A percentile compares a stretch with the other conserved stretches of the same genome.
phyloP scores from a whole-genome alignment of 2,888 invertebrate genomes.

The Seladonia tumulorum region DNA sequence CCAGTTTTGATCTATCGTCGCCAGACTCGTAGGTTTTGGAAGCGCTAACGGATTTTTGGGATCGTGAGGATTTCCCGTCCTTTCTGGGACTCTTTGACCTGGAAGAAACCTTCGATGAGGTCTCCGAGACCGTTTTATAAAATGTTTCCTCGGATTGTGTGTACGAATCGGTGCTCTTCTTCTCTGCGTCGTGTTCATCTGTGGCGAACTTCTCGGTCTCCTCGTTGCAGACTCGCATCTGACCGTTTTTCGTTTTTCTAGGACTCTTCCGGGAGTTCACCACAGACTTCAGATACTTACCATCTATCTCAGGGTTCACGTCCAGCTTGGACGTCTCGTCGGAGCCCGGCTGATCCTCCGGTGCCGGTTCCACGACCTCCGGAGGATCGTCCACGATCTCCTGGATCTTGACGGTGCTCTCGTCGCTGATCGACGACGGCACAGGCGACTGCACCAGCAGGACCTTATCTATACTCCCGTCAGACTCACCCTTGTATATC shows the following conservation, averaged over 20 bases:
- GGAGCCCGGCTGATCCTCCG: constrained; percentile 9
- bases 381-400: constrained; percentile 36
- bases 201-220: constrained; percentile 5
- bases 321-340: constrained; percentile 51
- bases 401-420: constrained; percentile 53
- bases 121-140: constrained; percentile 41
- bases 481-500: constrained; percentile 53
- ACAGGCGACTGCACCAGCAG: constrained; percentile 52
- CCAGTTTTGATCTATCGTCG: constrained; percentile 53
- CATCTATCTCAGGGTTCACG: constrained; percentile 77
- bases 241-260: constrained; percentile 70
- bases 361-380: constrained; percentile 6
- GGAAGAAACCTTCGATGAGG: constrained; percentile 35
- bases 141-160: constrained; percentile 54
- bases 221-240: constrained; percentile 41
- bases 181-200: constrained; percentile 1
- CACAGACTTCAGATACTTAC: constrained; percentile 80
- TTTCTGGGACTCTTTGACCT: constrained; percentile 48
- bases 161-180: constrained; percentile 19
- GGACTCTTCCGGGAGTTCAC: constrained; percentile 80
- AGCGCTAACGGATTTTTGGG: constrained; percentile 16
- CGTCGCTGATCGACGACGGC: constrained; percentile 48
- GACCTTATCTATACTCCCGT: constrained; percentile 49
- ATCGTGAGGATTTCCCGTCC: constrained; percentile 34
- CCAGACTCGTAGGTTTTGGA: constrained; percentile 39